Conservation (phyloP, 2,888 invertebrate genomes). For the Vannuccia rotundouncinata region DNA sequence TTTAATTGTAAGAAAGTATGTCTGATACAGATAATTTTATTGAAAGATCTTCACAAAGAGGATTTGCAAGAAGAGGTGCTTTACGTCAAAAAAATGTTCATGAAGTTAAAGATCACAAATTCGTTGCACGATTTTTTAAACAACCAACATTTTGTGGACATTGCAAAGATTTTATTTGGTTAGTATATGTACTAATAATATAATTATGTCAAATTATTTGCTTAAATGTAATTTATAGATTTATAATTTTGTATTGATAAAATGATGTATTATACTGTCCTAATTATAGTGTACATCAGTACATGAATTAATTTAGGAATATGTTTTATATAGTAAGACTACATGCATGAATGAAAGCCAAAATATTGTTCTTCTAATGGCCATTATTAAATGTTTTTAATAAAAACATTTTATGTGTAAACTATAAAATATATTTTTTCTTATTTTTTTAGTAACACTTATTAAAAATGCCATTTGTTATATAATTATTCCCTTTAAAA, state of each 20-base stretch:
- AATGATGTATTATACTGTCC: background rate
- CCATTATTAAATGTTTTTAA: background rate
- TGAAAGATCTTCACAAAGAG: slow-evolving; percentile 36
- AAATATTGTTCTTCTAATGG: too few relatives aligned
- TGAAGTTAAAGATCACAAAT: slow-evolving; percentile 96
- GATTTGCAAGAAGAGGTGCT: slow-evolving; percentile 65
- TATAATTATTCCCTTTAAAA: too few relatives aligned
- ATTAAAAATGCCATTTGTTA: too few relatives aligned
- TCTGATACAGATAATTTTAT: background rate
- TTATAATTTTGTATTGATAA: background rate
- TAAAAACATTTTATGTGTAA: background rate
- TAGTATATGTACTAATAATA: slow-evolving; percentile 59
- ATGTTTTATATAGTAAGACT: background rate
- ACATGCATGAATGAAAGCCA: too few relatives aligned
- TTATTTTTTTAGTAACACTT: background rate
- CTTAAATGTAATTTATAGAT: background rate
- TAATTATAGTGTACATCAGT: background rate
- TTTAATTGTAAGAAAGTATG: too few relatives aligned
- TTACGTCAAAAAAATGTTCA: slow-evolving; percentile 99
- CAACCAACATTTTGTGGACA: slow-evolving; percentile 99
- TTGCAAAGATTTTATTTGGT: slow-evolving; percentile 99
- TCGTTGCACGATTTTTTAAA: slow-evolving; percentile 98
- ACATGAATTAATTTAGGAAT: background rate
- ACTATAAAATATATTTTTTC: background rate
- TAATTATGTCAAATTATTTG: background rate